Evolutionary conservation across 2,113 vertebrate genomes (phyloP).

Genomic region (Limnothrissa miodon): DNA sequence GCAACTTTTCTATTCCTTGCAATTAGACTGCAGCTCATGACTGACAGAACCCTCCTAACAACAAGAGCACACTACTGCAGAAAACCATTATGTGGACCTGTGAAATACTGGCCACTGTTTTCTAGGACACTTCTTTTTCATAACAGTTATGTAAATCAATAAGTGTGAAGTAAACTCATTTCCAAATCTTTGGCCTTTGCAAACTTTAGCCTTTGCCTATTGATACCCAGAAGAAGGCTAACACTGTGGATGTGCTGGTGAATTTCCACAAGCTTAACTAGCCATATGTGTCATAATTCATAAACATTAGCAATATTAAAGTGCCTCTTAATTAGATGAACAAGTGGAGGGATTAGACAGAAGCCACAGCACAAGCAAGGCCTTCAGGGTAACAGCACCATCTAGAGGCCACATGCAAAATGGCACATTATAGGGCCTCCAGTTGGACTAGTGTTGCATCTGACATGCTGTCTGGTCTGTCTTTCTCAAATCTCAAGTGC

Average conservation of each 20-base stretch:
- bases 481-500: neutral
- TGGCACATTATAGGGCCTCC: neutral
- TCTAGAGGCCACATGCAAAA: conserved; percentile 57
- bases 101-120: neutral
- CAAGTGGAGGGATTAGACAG: neutral
- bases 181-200: too few relatives aligned
- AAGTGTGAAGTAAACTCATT: too few relatives aligned
- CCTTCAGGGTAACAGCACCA: conserved; percentile 56
- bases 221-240: too few relatives aligned
- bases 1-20: neutral
- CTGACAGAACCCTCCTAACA: neutral
- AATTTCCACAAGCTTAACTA: neutral
- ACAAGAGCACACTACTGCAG: neutral
- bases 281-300: neutral
- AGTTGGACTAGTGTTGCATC: neutral
- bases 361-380: neutral
- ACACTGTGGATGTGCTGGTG: neutral
- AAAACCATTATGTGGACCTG: neutral
- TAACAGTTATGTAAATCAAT: too few relatives aligned
- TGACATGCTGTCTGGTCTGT: neutral
- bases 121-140: too few relatives aligned
- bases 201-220: too few relatives aligned
- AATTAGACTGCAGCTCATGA: neutral
- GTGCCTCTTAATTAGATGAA: neutral
- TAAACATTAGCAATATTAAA: conserved; percentile 1